phyloP scores from a whole-genome alignment of 2,888 invertebrate species.

The Trissolcus japonicus region DNA sequence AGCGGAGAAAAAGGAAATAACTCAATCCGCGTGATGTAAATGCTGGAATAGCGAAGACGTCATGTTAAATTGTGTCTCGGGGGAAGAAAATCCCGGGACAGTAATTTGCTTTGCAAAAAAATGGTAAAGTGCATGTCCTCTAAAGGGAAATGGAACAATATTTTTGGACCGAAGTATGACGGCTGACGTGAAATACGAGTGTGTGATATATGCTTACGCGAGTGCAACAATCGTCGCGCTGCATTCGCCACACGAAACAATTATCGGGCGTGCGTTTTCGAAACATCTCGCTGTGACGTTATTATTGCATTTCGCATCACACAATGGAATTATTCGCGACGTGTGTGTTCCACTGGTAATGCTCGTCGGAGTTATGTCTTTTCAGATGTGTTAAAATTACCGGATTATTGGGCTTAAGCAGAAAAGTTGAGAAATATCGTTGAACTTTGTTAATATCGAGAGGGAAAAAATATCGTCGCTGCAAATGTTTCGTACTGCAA shows the following conservation, averaged over 20 bases:
- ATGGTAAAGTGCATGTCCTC: slow-evolving; percentile 38
- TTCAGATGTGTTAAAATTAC: slow-evolving; percentile 2
- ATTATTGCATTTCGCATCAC: slow-evolving; percentile 26
- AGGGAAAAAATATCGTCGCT: neutral
- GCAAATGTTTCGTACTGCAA: slow-evolving; percentile 6
- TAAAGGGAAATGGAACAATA: slow-evolving; percentile 52
- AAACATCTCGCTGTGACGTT: slow-evolving; percentile 14
- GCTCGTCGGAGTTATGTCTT: neutral
- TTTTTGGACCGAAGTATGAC: slow-evolving; percentile 47
- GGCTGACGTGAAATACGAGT: slow-evolving; percentile 54
- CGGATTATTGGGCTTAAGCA: slow-evolving; percentile 1
- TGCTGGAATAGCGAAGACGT: slow-evolving; percentile 35
- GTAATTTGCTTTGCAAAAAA: slow-evolving; percentile 51
- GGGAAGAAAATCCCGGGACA: slow-evolving; percentile 51
- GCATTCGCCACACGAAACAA: slow-evolving; percentile 35
- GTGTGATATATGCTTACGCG: slow-evolving; percentile 40
- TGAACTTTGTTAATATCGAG: slow-evolving; percentile 11
- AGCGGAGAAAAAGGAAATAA: slow-evolving; percentile 41
- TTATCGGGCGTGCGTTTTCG: slow-evolving; percentile 24
- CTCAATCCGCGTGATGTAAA: slow-evolving; percentile 40
- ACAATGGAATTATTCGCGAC: slow-evolving; percentile 7
- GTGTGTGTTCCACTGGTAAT: slow-evolving; percentile 6
- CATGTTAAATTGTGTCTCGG: slow-evolving; percentile 42
- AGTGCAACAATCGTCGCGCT: slow-evolving; percentile 17
- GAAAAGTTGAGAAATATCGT: slow-evolving; percentile 4